Conservation (phyloP, 2,113 vertebrate species). For the Irena cyanogastra region DNA sequence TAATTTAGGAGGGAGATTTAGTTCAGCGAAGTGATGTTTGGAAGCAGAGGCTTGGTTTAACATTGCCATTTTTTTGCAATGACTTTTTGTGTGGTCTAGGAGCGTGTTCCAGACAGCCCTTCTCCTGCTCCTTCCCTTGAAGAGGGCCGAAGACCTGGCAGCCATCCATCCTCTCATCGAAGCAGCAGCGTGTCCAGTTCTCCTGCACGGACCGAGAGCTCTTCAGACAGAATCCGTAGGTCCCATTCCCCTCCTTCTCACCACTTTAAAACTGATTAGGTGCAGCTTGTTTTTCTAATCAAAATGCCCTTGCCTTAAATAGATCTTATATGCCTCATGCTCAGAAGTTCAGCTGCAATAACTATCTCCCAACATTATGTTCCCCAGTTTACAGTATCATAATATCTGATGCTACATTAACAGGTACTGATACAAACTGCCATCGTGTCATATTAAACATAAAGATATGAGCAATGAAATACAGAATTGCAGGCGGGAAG, state of each 20-base stretch:
- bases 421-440: constrained; percentile 48
- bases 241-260: constrained; percentile 68
- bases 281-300: constrained; percentile 63
- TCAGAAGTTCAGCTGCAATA: constrained; percentile 48
- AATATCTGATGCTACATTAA: constrained; percentile 54
- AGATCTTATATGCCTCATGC: constrained; percentile 52
- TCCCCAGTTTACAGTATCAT: constrained; percentile 46
- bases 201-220: constrained; percentile 94
- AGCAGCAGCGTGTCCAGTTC: constrained; percentile 99
- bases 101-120: constrained; percentile 94
- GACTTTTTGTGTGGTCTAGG: constrained; percentile 66
- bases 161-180: constrained; percentile 96
- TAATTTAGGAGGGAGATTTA: not conserved
- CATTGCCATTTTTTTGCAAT: not conserved
- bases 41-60: not conserved
- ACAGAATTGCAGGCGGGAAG: constrained; percentile 3
- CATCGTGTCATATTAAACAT: constrained; percentile 49
- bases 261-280: constrained; percentile 31
- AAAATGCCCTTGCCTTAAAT: constrained; percentile 49
- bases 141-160: constrained; percentile 93
- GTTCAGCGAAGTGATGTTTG: not conserved
- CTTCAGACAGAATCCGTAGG: constrained; percentile 98
- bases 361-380: constrained; percentile 56
- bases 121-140: constrained; percentile 95
- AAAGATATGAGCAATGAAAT: constrained; percentile 60